Percentiles rank a stretch among this genome's conserved stretches.
These are phyloP conservation scores for Salvelinus sp. DNA, from an alignment of 2,113 vertebrate genomes.

Conservation along the genomic window DNA sequence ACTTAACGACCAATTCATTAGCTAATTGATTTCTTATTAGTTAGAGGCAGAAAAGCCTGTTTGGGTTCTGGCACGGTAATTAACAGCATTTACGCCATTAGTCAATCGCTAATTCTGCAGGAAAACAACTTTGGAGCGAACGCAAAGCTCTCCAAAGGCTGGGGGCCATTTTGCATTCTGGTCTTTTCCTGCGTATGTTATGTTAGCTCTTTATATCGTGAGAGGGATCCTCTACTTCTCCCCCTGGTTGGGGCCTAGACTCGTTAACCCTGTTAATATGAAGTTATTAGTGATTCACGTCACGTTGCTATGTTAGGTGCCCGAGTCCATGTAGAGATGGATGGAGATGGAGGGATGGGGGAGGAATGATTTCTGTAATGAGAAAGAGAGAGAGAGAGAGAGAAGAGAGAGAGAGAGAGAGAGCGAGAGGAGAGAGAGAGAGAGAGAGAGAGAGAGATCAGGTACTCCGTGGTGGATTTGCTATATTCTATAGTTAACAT, in stretches of 20 bases:
- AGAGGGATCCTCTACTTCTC: conserved; percentile 52
- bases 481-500: conserved; percentile 43
- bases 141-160: conserved; percentile 76
- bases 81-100: conserved; percentile 95
- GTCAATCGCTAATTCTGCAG: conserved; percentile 83
- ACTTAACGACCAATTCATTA: conserved; percentile 99
- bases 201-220: conserved; percentile 56
- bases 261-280: conserved; percentile 62
- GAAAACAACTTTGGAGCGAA: conserved; percentile 82
- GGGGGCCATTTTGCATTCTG: conserved; percentile 76
- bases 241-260: conserved; percentile 30
- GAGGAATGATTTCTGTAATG: too few relatives aligned
- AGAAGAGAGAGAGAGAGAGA: too few relatives aligned
- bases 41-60: conserved; percentile 89
- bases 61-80: conserved; percentile 87
- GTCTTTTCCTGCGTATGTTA: conserved; percentile 37
- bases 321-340: conserved; percentile 34
- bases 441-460: too few relatives aligned
- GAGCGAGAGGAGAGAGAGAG: too few relatives aligned
- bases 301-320: conserved; percentile 49
- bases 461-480: too few relatives aligned
- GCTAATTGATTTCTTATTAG: conserved; percentile 99
- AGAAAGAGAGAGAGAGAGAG: too few relatives aligned
- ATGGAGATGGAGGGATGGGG: too few relatives aligned
- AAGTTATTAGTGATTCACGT: conserved; percentile 22